These are phyloP conservation scores for Conger conger DNA, from an alignment of 2,113 vertebrate species.

Conservation along the genomic window DNA sequence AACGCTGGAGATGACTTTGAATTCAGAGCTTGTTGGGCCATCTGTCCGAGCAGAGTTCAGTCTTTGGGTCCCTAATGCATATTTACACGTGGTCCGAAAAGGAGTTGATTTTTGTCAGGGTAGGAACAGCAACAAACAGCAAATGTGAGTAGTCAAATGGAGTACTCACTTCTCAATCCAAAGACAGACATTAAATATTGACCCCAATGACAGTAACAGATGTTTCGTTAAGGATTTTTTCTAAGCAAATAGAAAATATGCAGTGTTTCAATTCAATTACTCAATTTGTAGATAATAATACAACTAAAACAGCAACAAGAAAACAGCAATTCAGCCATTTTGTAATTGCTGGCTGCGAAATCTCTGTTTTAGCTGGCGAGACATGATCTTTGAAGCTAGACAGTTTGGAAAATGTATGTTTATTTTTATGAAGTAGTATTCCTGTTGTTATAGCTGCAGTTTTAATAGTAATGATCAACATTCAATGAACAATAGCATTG, in stretches of 20 bases:
- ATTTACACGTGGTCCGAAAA: not conserved
- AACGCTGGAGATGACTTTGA: not conserved
- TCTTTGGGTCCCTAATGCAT: not conserved
- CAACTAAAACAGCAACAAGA: not conserved
- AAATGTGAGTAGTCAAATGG: not conserved
- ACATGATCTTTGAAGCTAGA: not conserved
- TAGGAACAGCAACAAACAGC: not conserved
- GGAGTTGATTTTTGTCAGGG: not conserved
- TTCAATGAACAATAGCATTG: not conserved
- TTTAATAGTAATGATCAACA: not conserved
- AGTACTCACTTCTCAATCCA: not conserved
- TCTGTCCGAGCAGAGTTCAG: conserved; percentile 5
- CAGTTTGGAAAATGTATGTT: not conserved
- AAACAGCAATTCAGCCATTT: no score
- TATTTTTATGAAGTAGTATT: not conserved
- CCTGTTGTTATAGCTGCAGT: no score
- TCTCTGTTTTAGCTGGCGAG: not conserved
- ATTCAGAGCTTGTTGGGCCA: not conserved
- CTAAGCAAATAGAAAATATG: not conserved
- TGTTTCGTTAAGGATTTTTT: not conserved
- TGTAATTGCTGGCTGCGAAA: no score
- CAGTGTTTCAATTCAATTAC: not conserved
- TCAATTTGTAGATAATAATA: not conserved
- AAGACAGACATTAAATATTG: not conserved
- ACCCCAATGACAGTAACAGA: not conserved